phyloP scores from a whole-genome alignment of 1,140 invertebrate species.

The Diabrotica virgifera region DNA sequence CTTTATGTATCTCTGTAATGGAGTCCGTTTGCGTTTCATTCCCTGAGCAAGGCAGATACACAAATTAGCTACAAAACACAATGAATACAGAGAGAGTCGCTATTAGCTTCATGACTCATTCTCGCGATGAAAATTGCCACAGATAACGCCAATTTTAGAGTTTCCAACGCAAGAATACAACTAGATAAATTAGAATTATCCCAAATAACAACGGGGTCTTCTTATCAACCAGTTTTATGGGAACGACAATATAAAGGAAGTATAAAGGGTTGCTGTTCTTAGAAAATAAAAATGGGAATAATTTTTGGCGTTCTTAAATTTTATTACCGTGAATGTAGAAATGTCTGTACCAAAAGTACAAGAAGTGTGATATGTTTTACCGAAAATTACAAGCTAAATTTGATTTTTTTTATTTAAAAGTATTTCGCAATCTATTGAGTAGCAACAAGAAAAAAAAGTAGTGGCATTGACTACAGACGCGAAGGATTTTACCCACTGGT shows the following conservation, averaged over 20 bases:
- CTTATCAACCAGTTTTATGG: constrained; percentile 10
- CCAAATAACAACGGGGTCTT: constrained; percentile 2
- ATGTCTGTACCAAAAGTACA: too few relatives aligned
- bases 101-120: constrained; percentile 16
- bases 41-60: too few relatives aligned
- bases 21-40: not conserved
- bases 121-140: constrained; percentile 12
- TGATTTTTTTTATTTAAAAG: too few relatives aligned
- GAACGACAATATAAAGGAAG: constrained; percentile 7
- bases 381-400: too few relatives aligned
- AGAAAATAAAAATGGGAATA: not conserved
- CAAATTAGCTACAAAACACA: constrained; percentile 11
- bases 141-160: constrained; percentile 7
- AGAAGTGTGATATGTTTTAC: too few relatives aligned
- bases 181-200: constrained; percentile 10
- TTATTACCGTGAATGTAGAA: too few relatives aligned
- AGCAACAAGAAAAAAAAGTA: too few relatives aligned
- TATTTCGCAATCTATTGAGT: too few relatives aligned
- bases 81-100: constrained; percentile 1
- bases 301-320: too few relatives aligned
- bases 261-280: not conserved
- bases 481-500: too few relatives aligned
- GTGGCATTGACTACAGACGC: too few relatives aligned
- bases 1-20: not conserved
- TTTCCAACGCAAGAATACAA: constrained; percentile 4